Base-by-base conservation (phyloP, 2,888 invertebrate species). In the Drosophila siamana region DNA sequence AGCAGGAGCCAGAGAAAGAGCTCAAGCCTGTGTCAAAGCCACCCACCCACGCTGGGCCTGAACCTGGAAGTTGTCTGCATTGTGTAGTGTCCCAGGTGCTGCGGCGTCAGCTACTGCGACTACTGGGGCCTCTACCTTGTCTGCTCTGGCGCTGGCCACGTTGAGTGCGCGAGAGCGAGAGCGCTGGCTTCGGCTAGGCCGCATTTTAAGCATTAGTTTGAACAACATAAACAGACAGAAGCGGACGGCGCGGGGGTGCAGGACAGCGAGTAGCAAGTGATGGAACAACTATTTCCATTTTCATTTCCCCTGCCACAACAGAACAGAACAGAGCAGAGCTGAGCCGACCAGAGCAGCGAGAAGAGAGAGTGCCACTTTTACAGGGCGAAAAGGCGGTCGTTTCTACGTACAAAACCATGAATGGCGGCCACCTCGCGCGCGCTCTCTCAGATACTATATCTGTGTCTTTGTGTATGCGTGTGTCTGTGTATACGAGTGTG, bases 121-220 rank as follows among this genome's bases (percentile, higher is more conserved):
- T 33, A 33, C 33, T 33, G 33, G 11, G n/a, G 24, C 6, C 52
- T 22, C 52, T 36, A 11, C 54, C 43, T 16, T 1, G 15, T 26
- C 26, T 24, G 28, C 46, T 40, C 56, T 40, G 4, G 9, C 43
- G 1, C 40, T 33, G 8, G 7, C 6, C 9, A 11, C 7, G 3
- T 6, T 2, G n/a, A 4, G 57, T 6, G 33, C 15, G 67, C 8
- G 65, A 8, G 66, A 69, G 69, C n/a, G 73, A 68, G 67, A 43
- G 63, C 41, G 52, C 51, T 59, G 47, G 41, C 26, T 57, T 22
- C 11, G 71, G 62, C 74, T 88, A 88, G 83, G 83, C 86, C 81
- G 89, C 73, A 88, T 86, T 85, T 85, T 86, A 78, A 83, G 86
- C 81, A 86, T 86, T 88, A 86, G 80, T 80, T 88, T 83, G 80